Percentiles rank a stretch among this genome's conserved stretches.
Evolutionary conservation across 2,888 invertebrate species (phyloP).

Genomic region (Heliothis peltigera): DNA sequence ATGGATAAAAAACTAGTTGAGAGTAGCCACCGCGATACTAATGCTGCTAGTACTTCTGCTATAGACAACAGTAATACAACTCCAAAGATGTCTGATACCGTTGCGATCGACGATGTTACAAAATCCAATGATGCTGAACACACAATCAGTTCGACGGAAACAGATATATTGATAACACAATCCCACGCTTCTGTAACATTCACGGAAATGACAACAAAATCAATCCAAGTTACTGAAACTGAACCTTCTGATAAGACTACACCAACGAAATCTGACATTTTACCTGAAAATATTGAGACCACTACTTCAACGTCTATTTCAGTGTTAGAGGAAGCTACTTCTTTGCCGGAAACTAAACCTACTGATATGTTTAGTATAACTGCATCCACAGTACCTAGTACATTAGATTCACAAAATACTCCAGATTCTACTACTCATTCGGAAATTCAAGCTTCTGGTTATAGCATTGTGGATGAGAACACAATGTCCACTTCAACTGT

Average conservation of each 20-base stretch:
- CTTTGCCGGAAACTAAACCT: not conserved
- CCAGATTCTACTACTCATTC: not conserved
- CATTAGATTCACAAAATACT: slow-evolving; percentile 13
- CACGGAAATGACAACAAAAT: slow-evolving; percentile 17
- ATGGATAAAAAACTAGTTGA: slow-evolving; percentile 1
- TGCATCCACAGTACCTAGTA: slow-evolving; percentile 7
- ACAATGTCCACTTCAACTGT: slow-evolving; percentile 1
- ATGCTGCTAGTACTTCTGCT: slow-evolving; percentile 2
- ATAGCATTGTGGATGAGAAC: not conserved
- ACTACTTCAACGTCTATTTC: slow-evolving; percentile 4
- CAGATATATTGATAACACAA: slow-evolving; percentile 1
- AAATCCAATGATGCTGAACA: slow-evolving; percentile 1
- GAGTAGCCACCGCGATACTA: not conserved
- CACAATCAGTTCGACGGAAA: not conserved
- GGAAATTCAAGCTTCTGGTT: not conserved
- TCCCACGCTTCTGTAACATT: not conserved
- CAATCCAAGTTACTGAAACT: slow-evolving; percentile 14
- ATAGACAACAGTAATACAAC: slow-evolving; percentile 1
- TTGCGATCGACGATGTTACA: slow-evolving; percentile 1
- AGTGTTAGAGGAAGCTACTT: slow-evolving; percentile 7
- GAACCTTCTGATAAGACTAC: slow-evolving; percentile 11
- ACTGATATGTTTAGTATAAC: slow-evolving; percentile 5
- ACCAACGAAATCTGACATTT: not conserved
- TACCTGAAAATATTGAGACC: slow-evolving; percentile 1
- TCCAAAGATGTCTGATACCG: not conserved